Conservation (phyloP, 2,888 invertebrate genomes). For the Sisyra terminalis region DNA sequence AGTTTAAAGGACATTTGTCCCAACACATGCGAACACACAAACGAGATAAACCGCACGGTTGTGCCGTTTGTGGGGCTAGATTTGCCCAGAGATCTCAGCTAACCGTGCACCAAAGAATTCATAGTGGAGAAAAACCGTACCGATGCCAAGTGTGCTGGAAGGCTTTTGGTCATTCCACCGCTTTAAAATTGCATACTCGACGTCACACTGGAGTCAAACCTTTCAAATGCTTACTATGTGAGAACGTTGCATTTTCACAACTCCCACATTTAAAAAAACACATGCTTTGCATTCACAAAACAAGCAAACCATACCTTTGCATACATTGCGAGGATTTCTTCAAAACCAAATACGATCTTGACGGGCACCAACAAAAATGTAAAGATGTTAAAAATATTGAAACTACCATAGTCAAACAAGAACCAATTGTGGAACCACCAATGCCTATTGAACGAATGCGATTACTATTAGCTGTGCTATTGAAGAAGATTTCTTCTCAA, state of each 20-base stretch:
- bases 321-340: slow-evolving; percentile 54
- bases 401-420: slow-evolving; percentile 10
- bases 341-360: slow-evolving; percentile 57
- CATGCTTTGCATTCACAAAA: slow-evolving; percentile 70
- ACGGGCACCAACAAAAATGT: slow-evolving; percentile 42
- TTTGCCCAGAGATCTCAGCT: slow-evolving; percentile 75
- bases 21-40: slow-evolving; percentile 72
- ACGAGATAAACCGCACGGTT: slow-evolving; percentile 58
- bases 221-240: slow-evolving; percentile 52
- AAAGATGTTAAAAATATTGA: slow-evolving; percentile 16
- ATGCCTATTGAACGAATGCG: slow-evolving; percentile 62
- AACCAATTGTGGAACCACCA: slow-evolving; percentile 25
- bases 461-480: slow-evolving; percentile 58
- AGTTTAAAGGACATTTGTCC: slow-evolving; percentile 62
- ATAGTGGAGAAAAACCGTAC: slow-evolving; percentile 71
- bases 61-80: slow-evolving; percentile 58
- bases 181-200: slow-evolving; percentile 65
- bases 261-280: slow-evolving; percentile 77
- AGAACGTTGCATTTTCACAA: slow-evolving; percentile 55
- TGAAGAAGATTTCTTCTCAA: slow-evolving; percentile 70
- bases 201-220: slow-evolving; percentile 78
- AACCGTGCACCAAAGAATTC: slow-evolving; percentile 69
- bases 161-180: slow-evolving; percentile 71
- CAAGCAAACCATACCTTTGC: slow-evolving; percentile 63
- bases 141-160: slow-evolving; percentile 64